phyloP scores from a whole-genome alignment of 2,888 invertebrate species.

The Himalopsyche tibetana region DNA sequence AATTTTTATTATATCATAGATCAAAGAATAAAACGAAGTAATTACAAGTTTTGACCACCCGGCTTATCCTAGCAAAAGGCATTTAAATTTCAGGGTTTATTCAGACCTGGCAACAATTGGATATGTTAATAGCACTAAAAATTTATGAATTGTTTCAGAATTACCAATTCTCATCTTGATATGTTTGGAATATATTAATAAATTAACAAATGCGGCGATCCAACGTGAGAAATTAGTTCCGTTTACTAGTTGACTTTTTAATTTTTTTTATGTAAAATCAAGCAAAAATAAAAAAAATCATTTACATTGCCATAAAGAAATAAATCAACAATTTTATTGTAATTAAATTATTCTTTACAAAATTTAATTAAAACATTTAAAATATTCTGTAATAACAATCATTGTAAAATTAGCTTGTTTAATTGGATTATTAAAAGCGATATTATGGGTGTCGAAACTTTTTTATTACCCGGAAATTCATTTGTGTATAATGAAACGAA shows the following conservation, averaged over 20 bases:
- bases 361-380: not conserved
- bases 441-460: no score
- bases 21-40: no score
- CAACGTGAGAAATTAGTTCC: not conserved
- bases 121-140: constrained; percentile 19
- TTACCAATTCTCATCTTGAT: constrained; percentile 26
- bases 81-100: constrained; percentile 4
- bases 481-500: no score
- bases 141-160: constrained; percentile 21
- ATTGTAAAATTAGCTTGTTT: no score
- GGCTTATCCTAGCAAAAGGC: not conserved
- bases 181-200: constrained; percentile 13
- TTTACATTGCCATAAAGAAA: not conserved
- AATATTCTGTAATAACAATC: not conserved
- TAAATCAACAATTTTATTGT: not conserved
- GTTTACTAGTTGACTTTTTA: not conserved
- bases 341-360: not conserved
- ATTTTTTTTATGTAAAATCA: not conserved
- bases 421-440: no score
- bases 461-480: no score
- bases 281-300: not conserved
- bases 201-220: not conserved
- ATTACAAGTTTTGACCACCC: not conserved
- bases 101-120: constrained; percentile 10
- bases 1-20: no score